Percentiles rank a stretch among this genome's conserved stretches.
Conservation (phyloP, 2,113 vertebrate genomes). For the Progne subis region DNA sequence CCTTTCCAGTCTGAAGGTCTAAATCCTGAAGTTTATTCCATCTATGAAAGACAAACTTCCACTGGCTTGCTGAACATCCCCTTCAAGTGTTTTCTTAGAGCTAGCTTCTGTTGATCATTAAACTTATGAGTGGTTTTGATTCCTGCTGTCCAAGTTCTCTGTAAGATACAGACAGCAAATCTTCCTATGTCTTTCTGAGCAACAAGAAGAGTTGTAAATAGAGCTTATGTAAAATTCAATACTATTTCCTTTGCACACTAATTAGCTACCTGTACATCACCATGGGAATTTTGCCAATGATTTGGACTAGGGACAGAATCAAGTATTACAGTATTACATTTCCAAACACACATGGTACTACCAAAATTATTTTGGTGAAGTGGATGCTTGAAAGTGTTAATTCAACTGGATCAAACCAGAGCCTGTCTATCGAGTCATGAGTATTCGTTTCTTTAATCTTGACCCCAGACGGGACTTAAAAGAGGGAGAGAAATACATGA, state of each 20-base stretch:
- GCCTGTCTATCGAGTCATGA: background rate
- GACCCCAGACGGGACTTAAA: background rate
- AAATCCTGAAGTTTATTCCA: background rate
- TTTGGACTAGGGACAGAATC: background rate
- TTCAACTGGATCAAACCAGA: background rate
- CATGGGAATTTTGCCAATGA: background rate
- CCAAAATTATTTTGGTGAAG: background rate
- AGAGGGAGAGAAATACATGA: background rate
- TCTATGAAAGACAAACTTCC: background rate
- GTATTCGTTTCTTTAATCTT: background rate
- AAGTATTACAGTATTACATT: background rate
- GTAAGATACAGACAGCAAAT: background rate
- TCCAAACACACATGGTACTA: background rate
- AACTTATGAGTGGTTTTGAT: background rate
- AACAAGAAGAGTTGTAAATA: background rate
- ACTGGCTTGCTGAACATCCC: background rate
- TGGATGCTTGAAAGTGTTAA: background rate
- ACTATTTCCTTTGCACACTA: background rate
- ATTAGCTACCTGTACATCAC: background rate
- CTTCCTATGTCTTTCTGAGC: background rate
- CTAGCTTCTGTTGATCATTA: slow-evolving; percentile 45
- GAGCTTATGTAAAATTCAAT: background rate
- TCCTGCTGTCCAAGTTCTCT: background rate
- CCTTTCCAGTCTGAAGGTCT: background rate
- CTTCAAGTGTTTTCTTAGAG: background rate